These are phyloP conservation scores for Chrysaora quinquecirrha DNA, from an alignment of 30 jellyfish, hydroid and myxozoan genomes.

Conservation along the genomic window DNA sequence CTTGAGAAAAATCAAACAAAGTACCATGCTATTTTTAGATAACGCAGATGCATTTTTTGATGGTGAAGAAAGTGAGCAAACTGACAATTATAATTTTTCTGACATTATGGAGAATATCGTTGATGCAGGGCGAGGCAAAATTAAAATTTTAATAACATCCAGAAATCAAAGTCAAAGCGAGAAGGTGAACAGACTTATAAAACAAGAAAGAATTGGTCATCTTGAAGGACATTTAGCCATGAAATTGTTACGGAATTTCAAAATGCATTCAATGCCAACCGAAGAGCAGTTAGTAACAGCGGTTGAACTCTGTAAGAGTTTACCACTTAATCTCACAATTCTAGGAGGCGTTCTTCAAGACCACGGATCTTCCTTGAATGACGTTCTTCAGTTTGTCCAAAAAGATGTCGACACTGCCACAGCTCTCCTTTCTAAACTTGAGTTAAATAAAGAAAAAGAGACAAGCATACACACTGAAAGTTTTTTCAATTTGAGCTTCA, in stretches of 20 bases:
- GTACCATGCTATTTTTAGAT: constrained; percentile 20
- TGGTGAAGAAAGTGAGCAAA: background rate
- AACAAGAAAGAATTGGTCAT: constrained; percentile 31
- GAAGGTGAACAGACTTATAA: background rate
- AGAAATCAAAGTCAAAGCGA: constrained; percentile 18
- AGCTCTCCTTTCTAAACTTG: background rate
- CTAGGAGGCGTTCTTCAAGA: constrained; percentile 53
- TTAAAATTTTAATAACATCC: constrained; percentile 24
- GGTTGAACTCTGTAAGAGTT: constrained; percentile 16
- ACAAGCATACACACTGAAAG: constrained; percentile 22
- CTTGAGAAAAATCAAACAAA: background rate
- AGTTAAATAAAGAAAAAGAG: constrained; percentile 6
- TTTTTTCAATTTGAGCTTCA: constrained; percentile 3
- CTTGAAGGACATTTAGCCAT: constrained; percentile 25
- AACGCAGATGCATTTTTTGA: constrained; percentile 39
- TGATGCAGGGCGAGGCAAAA: constrained; percentile 23
- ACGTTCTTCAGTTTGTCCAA: background rate
- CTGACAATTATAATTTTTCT: background rate
- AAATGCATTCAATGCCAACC: constrained; percentile 16
- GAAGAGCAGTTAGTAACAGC: constrained; percentile 28
- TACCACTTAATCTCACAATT: constrained; percentile 28
- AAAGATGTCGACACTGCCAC: background rate
- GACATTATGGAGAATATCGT: constrained; percentile 23
- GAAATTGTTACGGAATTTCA: constrained; percentile 10
- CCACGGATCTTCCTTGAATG: background rate